phyloP scores from a whole-genome alignment of 2,113 vertebrate genomes.

The Deroptyus accipitrinus region DNA sequence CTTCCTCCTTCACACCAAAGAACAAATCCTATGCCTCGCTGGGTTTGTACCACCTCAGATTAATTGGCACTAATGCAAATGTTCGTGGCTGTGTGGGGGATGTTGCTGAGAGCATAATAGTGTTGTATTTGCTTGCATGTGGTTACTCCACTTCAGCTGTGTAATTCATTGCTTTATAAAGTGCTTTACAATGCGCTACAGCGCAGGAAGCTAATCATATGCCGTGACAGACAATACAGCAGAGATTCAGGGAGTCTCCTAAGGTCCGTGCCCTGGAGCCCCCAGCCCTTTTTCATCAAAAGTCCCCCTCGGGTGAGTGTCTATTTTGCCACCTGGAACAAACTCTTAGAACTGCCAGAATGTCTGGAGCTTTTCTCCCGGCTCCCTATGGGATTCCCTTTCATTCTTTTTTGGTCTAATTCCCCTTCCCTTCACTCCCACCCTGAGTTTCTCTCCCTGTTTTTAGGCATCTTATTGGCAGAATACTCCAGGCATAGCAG shows the following conservation, averaged over 20 bases:
- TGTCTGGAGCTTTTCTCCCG: constrained; percentile 38
- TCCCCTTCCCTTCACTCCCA: constrained; percentile 41
- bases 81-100: constrained; percentile 39
- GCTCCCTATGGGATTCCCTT: constrained; percentile 51
- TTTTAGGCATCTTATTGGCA: constrained; percentile 57
- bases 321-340: constrained; percentile 57
- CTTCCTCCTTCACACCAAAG: constrained; percentile 50
- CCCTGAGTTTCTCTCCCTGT: constrained; percentile 38
- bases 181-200: neutral
- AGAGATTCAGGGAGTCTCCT: constrained; percentile 5
- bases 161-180: constrained; percentile 50
- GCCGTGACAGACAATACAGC: neutral
- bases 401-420: constrained; percentile 40
- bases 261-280: constrained; percentile 4
- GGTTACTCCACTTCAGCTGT: constrained; percentile 52
- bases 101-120: constrained; percentile 54
- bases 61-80: constrained; percentile 53
- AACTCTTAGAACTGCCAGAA: constrained; percentile 37
- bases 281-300: constrained; percentile 26
- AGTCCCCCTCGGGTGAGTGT: neutral
- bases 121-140: constrained; percentile 52
- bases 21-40: constrained; percentile 45
- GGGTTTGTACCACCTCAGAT: constrained; percentile 49
- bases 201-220: constrained; percentile 16
- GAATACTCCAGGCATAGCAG: neutral